Evolutionary conservation across 2,888 invertebrate genomes (phyloP).

Genomic region (Lordiphosa fenestrarum): DNA sequence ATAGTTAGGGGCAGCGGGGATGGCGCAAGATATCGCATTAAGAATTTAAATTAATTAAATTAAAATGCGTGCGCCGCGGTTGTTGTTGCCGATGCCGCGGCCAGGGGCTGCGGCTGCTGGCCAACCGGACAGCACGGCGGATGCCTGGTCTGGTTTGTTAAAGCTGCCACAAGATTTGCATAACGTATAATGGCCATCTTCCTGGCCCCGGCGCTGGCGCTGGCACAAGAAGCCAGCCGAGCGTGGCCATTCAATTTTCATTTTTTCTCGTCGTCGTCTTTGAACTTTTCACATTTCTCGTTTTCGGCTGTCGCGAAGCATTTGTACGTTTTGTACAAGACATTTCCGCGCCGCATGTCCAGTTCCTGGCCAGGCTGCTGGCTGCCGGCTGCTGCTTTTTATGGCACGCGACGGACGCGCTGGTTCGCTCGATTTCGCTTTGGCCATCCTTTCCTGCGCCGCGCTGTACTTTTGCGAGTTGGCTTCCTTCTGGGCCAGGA

Average conservation of each 20-base stretch:
- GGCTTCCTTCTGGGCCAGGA: slow-evolving; percentile 30
- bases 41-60: slow-evolving; percentile 74
- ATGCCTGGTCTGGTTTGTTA: slow-evolving; percentile 49
- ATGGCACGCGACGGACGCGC: slow-evolving; percentile 24
- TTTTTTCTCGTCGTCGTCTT: slow-evolving; percentile 45
- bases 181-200: slow-evolving; percentile 71
- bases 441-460: slow-evolving; percentile 12
- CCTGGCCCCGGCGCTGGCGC: slow-evolving; percentile 39
- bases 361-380: slow-evolving; percentile 46
- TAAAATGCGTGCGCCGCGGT: slow-evolving; percentile 61
- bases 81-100: slow-evolving; percentile 23
- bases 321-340: slow-evolving; percentile 63
- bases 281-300: slow-evolving; percentile 64
- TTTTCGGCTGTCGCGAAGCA: slow-evolving; percentile 53
- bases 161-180: slow-evolving; percentile 71
- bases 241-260: slow-evolving; percentile 66
- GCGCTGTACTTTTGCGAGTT: slow-evolving; percentile 22
- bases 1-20: slow-evolving; percentile 39
- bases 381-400: slow-evolving; percentile 20
- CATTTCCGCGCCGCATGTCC: slow-evolving; percentile 69
- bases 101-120: slow-evolving; percentile 11
- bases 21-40: slow-evolving; percentile 61
- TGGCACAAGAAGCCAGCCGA: slow-evolving; percentile 37
- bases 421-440: slow-evolving; percentile 51
- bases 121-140: slow-evolving; percentile 12